phyloP scores from a whole-genome alignment of 2,888 invertebrate genomes.

The Allophyes oxyacanthae region DNA sequence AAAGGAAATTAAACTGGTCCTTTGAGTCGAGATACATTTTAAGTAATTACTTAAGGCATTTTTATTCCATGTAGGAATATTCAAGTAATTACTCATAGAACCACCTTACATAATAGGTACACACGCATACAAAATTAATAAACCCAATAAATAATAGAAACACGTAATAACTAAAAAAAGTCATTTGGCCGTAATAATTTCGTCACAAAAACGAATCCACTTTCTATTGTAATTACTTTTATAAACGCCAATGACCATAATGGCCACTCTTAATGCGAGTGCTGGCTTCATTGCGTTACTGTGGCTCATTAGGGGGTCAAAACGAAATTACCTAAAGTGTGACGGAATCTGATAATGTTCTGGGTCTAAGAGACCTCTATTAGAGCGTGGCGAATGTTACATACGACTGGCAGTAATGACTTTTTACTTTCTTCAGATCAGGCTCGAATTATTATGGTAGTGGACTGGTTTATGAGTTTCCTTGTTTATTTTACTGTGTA shows the following conservation, averaged over 20 bases:
- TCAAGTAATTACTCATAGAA: slow-evolving; percentile 31
- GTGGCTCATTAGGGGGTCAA: slow-evolving; percentile 80
- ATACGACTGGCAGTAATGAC: slow-evolving; percentile 54
- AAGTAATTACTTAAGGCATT: slow-evolving; percentile 12
- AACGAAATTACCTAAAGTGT: slow-evolving; percentile 81
- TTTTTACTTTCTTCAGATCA: slow-evolving; percentile 46
- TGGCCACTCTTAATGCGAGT: slow-evolving; percentile 78
- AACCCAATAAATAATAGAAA: slow-evolving; percentile 46
- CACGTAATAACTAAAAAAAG: slow-evolving; percentile 53
- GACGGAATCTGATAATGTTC: slow-evolving; percentile 85
- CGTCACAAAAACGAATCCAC: slow-evolving; percentile 70
- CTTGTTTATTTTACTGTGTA: too few species aligned
- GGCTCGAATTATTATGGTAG: slow-evolving; percentile 8
- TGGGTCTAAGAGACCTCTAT: slow-evolving; percentile 69
- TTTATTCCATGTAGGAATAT: slow-evolving; percentile 6
- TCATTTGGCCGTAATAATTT: slow-evolving; percentile 59
- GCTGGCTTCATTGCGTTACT: slow-evolving; percentile 78
- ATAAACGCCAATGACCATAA: slow-evolving; percentile 73
- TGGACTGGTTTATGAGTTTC: slow-evolving; percentile 1
- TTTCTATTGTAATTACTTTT: slow-evolving; percentile 79
- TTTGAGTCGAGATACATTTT: too few species aligned
- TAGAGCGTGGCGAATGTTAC: slow-evolving; percentile 70
- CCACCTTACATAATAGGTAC: slow-evolving; percentile 9
- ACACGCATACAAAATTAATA: slow-evolving; percentile 28
- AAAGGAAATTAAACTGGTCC: too few species aligned